Base-by-base conservation (phyloP, 2,113 vertebrate species). In the Macheiramphus alcinus region DNA sequence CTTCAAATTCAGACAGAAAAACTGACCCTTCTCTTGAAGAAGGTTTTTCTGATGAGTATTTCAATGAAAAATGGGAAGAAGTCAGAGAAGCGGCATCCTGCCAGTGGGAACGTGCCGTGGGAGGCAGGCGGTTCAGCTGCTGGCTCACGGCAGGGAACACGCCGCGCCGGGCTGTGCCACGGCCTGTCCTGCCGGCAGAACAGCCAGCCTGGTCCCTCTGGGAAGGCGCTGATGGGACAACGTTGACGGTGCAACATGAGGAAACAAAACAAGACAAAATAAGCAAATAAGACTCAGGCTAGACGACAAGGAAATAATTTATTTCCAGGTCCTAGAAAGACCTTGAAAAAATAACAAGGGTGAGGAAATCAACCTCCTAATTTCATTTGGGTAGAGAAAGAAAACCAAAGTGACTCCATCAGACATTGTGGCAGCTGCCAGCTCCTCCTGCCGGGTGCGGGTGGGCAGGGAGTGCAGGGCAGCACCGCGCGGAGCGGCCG, bases 301-400 rank as follows among this genome's bases (percentile, higher is more conserved):
- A 82, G 94, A 96, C 26, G 81, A 97, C 88, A 96, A 97, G 95
- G 96, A 97, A 96, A 97, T 93, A 61, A 76, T 98, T 98, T 98
- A 98, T 97, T 98, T 90, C 95, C 96, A 88, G 94, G 91, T 82
- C 96, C 93, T 59, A 81, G 93, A 96, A 93, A 96, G 96, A 96
- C 97, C 96, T 91, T 95, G 95, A 92, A 89, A 95, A 93, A 95
- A 83, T 88, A 94, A 86, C 88, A 87, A 93, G 88, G 93, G 90
- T 71, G 92, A 95, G 76, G 89, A 94, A 96, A 91, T 71, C 66
- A 86, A 94, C 94, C 88, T 95, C 95, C 93, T 94, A 86, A 88
- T 85, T 95, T 89, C 74, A 63, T 91, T 36, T 80, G 91, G 84
- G 74, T 56, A 96, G 96, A 94, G 93, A 91, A 91, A 63, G 68